Percentiles rank a stretch among this genome's conserved stretches.
Conservation (phyloP, 2,113 vertebrate genomes). For the Petrocephalus microphthalmus region DNA sequence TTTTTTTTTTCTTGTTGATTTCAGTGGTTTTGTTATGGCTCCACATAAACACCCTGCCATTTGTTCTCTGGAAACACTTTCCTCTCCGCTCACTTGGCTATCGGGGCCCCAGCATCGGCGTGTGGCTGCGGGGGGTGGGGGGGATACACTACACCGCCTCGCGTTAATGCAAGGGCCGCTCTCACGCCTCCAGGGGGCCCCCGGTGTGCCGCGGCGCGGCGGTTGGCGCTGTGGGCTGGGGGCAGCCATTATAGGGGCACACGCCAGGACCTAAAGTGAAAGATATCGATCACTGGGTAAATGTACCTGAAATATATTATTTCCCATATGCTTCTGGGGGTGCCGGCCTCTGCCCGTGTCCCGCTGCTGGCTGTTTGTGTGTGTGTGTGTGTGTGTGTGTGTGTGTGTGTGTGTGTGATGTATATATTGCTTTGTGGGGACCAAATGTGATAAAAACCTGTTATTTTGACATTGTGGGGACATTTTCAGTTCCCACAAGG, state of each 20-base stretch:
- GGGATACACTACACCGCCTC: background rate
- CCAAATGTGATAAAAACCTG: too few relatives aligned
- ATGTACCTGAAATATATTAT: background rate
- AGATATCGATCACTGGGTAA: constrained; percentile 17
- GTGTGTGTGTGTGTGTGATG: background rate
- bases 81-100: constrained; percentile 23
- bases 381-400: constrained; percentile 33
- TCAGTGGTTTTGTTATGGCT: constrained; percentile 62
- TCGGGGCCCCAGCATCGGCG: constrained; percentile 4
- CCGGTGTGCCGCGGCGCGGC: background rate
- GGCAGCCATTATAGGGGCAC: background rate
- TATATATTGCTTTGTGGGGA: background rate
- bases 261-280: background rate
- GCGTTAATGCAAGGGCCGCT: too few relatives aligned
- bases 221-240: background rate
- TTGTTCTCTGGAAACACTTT: constrained; percentile 34
- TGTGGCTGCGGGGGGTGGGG: background rate
- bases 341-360: background rate
- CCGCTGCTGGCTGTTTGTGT: too few relatives aligned
- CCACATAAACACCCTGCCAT: constrained; percentile 44
- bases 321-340: background rate
- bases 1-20: background rate
- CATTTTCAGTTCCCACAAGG: constrained; percentile 9
- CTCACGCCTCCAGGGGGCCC: background rate
- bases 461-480: background rate